Evolutionary conservation across 2,113 vertebrate species (phyloP), one percentile per base, ranked within the genome.

Genomic region (Myotis yumanensis): DNA sequence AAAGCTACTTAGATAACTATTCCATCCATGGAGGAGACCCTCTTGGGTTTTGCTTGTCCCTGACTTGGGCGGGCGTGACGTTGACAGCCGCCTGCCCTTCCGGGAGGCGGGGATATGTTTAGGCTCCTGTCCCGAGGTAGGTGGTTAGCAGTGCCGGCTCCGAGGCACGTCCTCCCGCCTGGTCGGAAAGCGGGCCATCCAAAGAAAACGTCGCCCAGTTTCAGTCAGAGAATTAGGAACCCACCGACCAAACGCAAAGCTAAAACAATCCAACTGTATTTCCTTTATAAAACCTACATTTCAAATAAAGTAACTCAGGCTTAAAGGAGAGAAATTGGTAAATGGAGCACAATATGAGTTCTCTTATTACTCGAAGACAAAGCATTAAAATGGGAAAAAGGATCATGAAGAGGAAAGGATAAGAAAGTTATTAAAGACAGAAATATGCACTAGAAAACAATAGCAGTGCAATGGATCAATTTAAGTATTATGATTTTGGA

Each of bases 201-300:
- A 37, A 25, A 32, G 40, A 35, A 69, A 35, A 89, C 25, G 46
- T 46, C n/a, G 35, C 84, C 15, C n/a, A 12, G 23, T 81, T 90
- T 54, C 3, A 59, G 11, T 73, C 51, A 75, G 35, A 91, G 52
- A 66, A 73, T 72, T 71, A 77, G 82, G 88, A 95, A 30, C 32
- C 11, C 8, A 81, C 71, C 43, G 43, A 20, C 40, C 48, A 80
- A 75, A 84, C 23, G 30, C 54, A 87, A 40, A 80, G 25, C 73
- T 7, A 64, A 59, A 87, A 51, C 12, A 94, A 8, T 32, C 28
- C 17, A 16, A 62, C 52, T 43, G 0, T 7, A 57, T 48, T 37
- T 90, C 22, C 68, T 95, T 66, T 59, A 17, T 86, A 64, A 90
- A 92, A 79, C 37, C 75, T 32, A 43, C 57, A 72, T 88, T 84